Evolutionary conservation across 2,797 vertebrate genomes (phyloP), one percentile per base, ranked within the genome.

Genomic region (Nyctibius grandis): DNA sequence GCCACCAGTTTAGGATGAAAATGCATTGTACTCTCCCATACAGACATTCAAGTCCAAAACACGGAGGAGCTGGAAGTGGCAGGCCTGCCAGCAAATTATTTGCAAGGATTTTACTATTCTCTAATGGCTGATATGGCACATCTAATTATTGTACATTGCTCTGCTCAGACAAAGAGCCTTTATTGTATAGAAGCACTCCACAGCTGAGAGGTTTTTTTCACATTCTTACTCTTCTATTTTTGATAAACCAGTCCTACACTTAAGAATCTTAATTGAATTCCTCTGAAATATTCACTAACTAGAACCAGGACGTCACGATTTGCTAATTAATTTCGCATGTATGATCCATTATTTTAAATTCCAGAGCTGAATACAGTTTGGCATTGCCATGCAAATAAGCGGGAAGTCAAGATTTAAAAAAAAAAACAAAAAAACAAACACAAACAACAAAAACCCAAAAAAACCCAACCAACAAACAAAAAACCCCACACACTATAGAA

Each of bases 241-340:
- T 96, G 86, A 97, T 94, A 94, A 94, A 78, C 40, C 84, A 88
- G 34, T 26, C 88, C 70, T 54, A 91, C 45, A 88, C 28, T 91
- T 84, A 89, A 76, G 85, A 95, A 92, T 89, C 73, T 95, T 94
- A 96, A 97, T 82, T 50, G 26, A 95, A 80, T 92, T 40, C 60
- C 79, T 87, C 88, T 96, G 91, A 97, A 97, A 97, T 95, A 97
- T 93, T 97, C 92, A 93, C 81, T 92, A 94, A 93, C 94, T 67
- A 94, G 93, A 97, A 95, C 19, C 87, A 90, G 64, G 9, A 85
- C 45, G 88, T 95, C 44, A 90, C 61, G 38, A 94, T 88, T 87
- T 67, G n/a, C 68, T 96, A 95, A 97, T 94, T 97, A 95, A 92
- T 96, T 94, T 96, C 31, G 2, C 85, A 91, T 93, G 81, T 67